phyloP scores from a whole-genome alignment of 2,888 invertebrate genomes.

The Epirrhoe alternata region DNA sequence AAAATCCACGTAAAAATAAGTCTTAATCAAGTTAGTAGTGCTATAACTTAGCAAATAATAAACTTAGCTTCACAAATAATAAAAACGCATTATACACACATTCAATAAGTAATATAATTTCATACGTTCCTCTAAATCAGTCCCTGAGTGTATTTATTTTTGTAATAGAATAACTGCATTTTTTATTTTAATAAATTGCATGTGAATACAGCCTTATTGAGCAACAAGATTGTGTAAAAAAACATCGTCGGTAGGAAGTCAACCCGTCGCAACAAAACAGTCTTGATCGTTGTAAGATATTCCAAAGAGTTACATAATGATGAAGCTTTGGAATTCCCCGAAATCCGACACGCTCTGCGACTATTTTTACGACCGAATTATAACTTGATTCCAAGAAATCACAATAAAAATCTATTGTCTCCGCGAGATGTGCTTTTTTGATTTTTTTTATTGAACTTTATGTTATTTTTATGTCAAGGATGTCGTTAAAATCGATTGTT shows the following conservation, averaged over 20 bases:
- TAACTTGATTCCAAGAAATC: constrained; percentile 26
- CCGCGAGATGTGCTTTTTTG: constrained; percentile 11
- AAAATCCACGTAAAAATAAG: no score
- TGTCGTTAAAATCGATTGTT: constrained; percentile 21
- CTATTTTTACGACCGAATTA: constrained; percentile 31
- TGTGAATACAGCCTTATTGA: constrained; percentile 72
- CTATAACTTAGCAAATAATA: no score
- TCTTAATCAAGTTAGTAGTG: no score
- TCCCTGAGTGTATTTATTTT: neutral
- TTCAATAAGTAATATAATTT: no score
- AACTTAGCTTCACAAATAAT: no score
- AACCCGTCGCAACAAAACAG: constrained; percentile 63
- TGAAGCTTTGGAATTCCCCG: constrained; percentile 31
- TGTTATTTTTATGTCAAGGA: constrained; percentile 29
- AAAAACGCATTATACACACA: no score
- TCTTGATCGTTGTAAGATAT: constrained; percentile 67
- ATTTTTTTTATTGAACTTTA: constrained; percentile 17
- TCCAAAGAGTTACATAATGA: constrained; percentile 34
- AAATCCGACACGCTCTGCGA: constrained; percentile 21
- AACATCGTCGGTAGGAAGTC: constrained; percentile 85
- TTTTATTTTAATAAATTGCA: constrained; percentile 39
- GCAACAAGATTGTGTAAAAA: constrained; percentile 85
- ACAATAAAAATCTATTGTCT: constrained; percentile 32
- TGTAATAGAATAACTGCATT: constrained; percentile 9
- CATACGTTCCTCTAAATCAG: no score